A percentile compares a stretch with the other conserved stretches of the same genome.
These are phyloP conservation scores for Sakesphorus luctuosus DNA, from an alignment of 2,113 vertebrate genomes.

Conservation along the genomic window DNA sequence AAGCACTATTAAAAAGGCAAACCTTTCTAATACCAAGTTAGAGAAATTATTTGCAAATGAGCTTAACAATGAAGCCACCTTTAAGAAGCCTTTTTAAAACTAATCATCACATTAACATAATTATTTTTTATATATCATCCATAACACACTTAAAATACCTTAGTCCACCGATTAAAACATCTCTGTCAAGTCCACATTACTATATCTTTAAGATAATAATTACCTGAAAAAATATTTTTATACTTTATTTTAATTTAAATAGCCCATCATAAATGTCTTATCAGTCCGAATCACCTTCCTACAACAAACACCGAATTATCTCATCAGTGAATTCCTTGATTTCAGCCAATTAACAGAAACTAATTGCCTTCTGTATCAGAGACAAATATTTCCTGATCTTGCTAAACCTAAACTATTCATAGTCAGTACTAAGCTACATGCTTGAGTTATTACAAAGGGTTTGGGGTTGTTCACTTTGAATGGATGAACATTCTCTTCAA, in stretches of 20 bases:
- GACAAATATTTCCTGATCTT: neutral
- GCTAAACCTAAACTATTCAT: neutral
- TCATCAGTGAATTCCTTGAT: neutral
- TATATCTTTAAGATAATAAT: neutral
- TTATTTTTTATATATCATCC: neutral
- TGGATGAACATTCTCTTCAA: neutral
- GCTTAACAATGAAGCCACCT: neutral
- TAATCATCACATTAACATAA: neutral
- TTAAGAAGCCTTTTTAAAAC: neutral
- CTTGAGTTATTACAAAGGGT: neutral
- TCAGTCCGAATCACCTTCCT: neutral
- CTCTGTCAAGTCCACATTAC: neutral
- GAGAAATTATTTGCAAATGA: neutral
- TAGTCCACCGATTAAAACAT: neutral
- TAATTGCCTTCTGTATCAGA: neutral
- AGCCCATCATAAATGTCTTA: neutral
- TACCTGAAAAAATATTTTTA: neutral
- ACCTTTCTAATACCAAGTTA: neutral
- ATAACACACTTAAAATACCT: neutral
- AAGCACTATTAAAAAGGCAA: neutral
- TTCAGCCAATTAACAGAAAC: neutral
- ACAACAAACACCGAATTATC: neutral
- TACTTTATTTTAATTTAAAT: neutral
- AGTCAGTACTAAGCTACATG: neutral
- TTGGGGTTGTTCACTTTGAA: neutral